Percentiles rank a stretch among this genome's conserved stretches.
Evolutionary conservation across 2,797 vertebrate genomes (phyloP).

Genomic region (Macrochelys suwanniensis): DNA sequence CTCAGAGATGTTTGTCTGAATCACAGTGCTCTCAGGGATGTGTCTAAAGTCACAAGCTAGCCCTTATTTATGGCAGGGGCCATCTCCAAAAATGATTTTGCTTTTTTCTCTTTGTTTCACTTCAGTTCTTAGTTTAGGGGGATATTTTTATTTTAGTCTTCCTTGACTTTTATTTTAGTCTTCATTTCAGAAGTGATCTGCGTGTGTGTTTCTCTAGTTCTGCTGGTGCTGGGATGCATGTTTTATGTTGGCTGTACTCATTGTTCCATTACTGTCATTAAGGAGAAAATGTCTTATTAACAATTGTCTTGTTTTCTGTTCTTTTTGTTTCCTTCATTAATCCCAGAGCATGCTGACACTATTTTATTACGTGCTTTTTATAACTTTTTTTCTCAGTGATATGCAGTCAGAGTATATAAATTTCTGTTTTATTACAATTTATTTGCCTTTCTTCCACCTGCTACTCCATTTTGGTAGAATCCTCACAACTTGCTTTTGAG

Average conservation of each 20-base stretch:
- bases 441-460: conserved; percentile 5
- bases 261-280: conserved; percentile 24
- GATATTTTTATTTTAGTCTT: conserved; percentile 34
- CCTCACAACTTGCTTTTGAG: background rate
- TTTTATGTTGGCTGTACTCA: conserved; percentile 33
- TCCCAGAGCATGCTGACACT: background rate
- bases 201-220: background rate
- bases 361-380: conserved; percentile 16
- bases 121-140: background rate
- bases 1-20: background rate
- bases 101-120: conserved; percentile 4
- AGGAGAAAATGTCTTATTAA: conserved; percentile 30
- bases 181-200: conserved; percentile 40
- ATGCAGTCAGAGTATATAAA: background rate
- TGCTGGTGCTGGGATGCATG: conserved; percentile 27
- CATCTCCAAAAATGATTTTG: conserved; percentile 46
- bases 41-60: conserved; percentile 10
- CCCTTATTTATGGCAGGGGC: background rate
- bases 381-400: background rate
- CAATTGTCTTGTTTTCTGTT: background rate
- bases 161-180: background rate
- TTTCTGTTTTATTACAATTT: background rate
- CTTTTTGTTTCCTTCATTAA: conserved; percentile 17
- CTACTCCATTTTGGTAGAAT: background rate
- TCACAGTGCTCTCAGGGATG: background rate